Conservation (phyloP, 2,888 invertebrate species). For the Brachypterus glaber region DNA sequence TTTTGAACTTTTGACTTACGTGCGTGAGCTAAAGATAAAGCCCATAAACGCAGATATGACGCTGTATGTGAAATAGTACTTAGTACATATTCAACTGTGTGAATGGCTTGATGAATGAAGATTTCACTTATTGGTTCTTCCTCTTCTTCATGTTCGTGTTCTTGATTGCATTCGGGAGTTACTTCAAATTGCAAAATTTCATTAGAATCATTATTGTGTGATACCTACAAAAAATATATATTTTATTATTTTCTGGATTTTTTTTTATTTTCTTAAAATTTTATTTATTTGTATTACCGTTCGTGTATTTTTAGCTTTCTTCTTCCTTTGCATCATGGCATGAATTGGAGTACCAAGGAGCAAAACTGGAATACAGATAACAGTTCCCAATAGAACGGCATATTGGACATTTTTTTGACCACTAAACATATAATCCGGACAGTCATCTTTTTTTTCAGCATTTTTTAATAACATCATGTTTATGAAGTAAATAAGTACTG, state of each 20-base stretch:
- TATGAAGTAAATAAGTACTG: conserved; percentile 66
- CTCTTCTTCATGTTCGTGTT: conserved; percentile 40
- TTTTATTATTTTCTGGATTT: no score
- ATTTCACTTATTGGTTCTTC: conserved; percentile 71
- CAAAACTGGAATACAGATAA: conserved; percentile 68
- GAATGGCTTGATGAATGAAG: conserved; percentile 89
- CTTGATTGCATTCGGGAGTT: no score
- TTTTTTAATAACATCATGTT: conserved; percentile 62
- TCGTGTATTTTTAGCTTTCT: conserved; percentile 12
- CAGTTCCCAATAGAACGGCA: conserved; percentile 52
- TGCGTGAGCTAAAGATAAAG: conserved; percentile 89
- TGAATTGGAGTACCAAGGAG: conserved; percentile 68
- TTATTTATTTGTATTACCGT: no score
- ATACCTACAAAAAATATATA: no score
- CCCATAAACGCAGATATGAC: conserved; percentile 94
- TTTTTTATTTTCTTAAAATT: no score
- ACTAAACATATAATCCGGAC: conserved; percentile 51
- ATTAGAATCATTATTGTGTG: no score
- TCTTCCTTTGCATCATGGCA: conserved; percentile 40
- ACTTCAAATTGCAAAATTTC: no score
- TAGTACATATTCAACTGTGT: conserved; percentile 93
- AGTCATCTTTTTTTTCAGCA: conserved; percentile 35
- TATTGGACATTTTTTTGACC: conserved; percentile 53
- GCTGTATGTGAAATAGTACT: conserved; percentile 96
- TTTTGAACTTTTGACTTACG: conserved; percentile 67